A percentile compares a stretch with the other conserved stretches of the same genome.
phyloP scores from a whole-genome alignment of 2,888 invertebrate genomes.

The Diachrysia chrysitis region DNA sequence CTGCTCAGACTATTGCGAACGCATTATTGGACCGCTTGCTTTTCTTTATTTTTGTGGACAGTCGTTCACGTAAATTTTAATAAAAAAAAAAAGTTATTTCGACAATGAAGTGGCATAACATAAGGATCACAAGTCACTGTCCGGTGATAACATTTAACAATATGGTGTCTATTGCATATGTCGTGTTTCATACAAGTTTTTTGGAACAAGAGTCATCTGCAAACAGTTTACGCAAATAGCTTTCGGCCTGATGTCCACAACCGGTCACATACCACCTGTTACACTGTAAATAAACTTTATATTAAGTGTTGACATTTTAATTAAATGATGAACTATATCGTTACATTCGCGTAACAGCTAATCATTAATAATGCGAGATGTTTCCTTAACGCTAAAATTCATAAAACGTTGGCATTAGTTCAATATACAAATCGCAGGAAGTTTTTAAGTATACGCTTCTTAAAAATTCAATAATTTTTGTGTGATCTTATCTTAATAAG shows the following conservation, averaged over 20 bases:
- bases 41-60: neutral
- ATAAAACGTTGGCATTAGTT: conserved; percentile 31
- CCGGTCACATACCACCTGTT: conserved; percentile 71
- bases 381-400: conserved; percentile 23
- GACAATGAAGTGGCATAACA: neutral
- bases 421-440: conserved; percentile 19
- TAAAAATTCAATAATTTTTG: too few species aligned
- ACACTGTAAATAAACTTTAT: conserved; percentile 60
- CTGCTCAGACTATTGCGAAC: too few species aligned
- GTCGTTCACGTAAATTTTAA: neutral
- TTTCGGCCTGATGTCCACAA: conserved; percentile 54
- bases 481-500: neutral
- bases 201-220: conserved; percentile 55
- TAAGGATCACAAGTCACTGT: conserved; percentile 18
- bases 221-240: conserved; percentile 61
- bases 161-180: conserved; percentile 39
- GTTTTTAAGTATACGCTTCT: neutral
- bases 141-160: conserved; percentile 49
- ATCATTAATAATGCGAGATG: conserved; percentile 26
- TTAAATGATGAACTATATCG: conserved; percentile 26
- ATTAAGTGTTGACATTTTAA: conserved; percentile 46
- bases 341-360: conserved; percentile 33
- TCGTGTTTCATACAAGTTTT: conserved; percentile 48
- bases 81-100: neutral
- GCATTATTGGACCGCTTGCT: too few species aligned